Evolutionary conservation across 2,888 invertebrate species (phyloP), one percentile per base, ranked within the genome.

Genomic region (Catocala fraxini): DNA sequence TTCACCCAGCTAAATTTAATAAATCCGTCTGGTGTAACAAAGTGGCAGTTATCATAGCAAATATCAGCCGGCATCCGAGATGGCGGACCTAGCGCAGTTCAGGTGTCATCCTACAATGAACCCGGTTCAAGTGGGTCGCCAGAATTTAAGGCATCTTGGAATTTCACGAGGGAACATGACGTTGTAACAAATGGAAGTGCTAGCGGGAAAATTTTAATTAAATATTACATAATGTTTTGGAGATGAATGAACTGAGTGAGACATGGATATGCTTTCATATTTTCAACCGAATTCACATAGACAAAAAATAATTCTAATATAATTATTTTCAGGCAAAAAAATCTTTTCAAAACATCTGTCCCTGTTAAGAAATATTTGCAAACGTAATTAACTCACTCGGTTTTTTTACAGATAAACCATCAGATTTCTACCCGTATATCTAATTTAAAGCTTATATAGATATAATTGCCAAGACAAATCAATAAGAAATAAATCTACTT

Each of bases 41-140:
- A 68, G 56, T 63, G 10, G n/a, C 45, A 67, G 71, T 68, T 71
- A 70, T 71, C 61, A 69, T 61, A 60, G 56, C 63, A 47, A 48
- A 51, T 58, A 61, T 59, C 56, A 46, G 7, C 61, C 54, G 73
- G 65, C 67, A 70, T 68, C 42, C 57, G 48, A 65, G 59, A 63
- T 65, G 63, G 62, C 60, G 45, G 51, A 62, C 54, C 49, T 59
- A 64, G 60, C 59, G 54, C 46, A 68, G 68, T 65, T 75, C 80
- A 82, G 81, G 82, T 82, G 83, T 82, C 81, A 83, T 77, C 64
- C 68, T 59, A 71, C 77, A 77, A 77, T 77, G 77, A 79, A 78
- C 76, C 63, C 68, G 15, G 69, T 70, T 73, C 73, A 73, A 82
- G 77, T 77, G 72, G 73, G 73, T 71, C 65, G 66, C 54, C 73